Evolutionary conservation across 2,113 vertebrate genomes (phyloP).

Genomic region (Fulmarus glacialis): DNA sequence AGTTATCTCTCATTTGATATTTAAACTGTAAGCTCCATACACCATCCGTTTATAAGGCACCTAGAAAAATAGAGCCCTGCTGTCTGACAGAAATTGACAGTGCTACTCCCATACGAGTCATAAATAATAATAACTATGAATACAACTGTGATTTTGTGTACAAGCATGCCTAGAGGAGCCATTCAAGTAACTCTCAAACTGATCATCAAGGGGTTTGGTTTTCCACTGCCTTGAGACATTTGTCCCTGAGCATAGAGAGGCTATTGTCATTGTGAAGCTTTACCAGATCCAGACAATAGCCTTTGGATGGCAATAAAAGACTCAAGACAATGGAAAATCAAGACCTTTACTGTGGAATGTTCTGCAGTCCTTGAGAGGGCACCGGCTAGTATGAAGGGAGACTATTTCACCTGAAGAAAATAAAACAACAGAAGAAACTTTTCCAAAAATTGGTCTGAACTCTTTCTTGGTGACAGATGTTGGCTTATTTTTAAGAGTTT

Average conservation of each 20-base stretch:
- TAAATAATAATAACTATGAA: not conserved
- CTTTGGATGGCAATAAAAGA: not conserved
- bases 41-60: not conserved
- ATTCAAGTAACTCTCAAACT: not conserved
- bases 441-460: not conserved
- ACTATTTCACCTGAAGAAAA: not conserved
- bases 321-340: not conserved
- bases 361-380: not conserved
- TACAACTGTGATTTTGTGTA: not conserved
- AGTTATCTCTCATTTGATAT: not conserved
- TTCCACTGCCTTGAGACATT: not conserved
- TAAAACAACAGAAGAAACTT: not conserved
- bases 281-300: not conserved
- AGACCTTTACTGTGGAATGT: not conserved
- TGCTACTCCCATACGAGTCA: not conserved
- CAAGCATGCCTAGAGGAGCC: not conserved
- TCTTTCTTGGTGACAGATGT: not conserved
- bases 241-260: not conserved
- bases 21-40: not conserved
- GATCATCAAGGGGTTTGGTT: not conserved
- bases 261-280: not conserved
- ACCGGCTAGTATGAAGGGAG: not conserved
- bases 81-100: not conserved
- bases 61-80: not conserved
- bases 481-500: not conserved